Conservation (phyloP, 2,797 vertebrate genomes). For the Rallus crepitans region DNA sequence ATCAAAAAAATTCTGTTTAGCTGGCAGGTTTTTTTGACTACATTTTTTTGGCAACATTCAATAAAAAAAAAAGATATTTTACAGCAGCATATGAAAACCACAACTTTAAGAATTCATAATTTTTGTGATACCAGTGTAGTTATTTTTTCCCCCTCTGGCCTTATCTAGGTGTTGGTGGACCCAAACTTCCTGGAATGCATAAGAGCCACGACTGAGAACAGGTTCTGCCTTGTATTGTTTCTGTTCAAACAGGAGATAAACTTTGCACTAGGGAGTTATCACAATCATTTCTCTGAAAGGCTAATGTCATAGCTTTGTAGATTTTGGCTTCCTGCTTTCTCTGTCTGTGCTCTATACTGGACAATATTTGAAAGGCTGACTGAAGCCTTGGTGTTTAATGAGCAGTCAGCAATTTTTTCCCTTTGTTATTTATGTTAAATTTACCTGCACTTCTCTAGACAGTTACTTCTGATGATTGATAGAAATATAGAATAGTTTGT, state of each 20-base stretch:
- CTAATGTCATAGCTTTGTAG: background rate
- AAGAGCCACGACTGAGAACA: background rate
- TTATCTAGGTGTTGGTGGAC: background rate
- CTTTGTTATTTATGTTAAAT: background rate
- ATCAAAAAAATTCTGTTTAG: background rate
- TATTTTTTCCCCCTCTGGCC: background rate
- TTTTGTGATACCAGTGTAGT: background rate
- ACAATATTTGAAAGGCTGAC: background rate
- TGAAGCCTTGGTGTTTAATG: background rate
- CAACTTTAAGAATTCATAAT: background rate
- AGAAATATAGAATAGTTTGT: background rate
- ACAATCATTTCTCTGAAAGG: background rate
- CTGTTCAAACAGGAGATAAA: background rate
- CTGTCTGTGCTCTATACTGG: background rate
- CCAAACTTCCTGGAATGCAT: background rate
- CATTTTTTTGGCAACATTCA: background rate
- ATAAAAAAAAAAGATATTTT: background rate
- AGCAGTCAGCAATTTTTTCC: background rate
- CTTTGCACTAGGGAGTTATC: background rate
- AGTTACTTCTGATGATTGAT: background rate
- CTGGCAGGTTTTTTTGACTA: background rate
- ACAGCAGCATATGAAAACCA: background rate
- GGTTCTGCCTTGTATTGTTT: background rate
- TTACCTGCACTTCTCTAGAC: background rate
- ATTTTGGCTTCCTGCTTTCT: background rate